A percentile compares a stretch with the other conserved stretches of the same genome.
Evolutionary conservation across 2,888 invertebrate genomes (phyloP).

Genomic region (Idaea biselata): DNA sequence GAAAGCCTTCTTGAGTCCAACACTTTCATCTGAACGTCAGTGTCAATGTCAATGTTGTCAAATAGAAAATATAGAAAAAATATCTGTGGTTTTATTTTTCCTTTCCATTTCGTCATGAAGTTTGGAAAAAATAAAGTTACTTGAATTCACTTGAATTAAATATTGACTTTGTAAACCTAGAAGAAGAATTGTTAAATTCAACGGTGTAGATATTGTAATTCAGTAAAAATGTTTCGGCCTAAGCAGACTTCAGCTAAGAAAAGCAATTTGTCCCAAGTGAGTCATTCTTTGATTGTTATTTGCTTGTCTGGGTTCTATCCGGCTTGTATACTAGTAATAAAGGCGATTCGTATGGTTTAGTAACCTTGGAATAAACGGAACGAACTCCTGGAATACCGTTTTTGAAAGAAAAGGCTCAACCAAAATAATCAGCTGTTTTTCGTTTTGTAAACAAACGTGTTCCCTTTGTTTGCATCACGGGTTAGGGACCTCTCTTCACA

Average conservation of each 20-base stretch:
- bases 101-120: constrained; percentile 1
- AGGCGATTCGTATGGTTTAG: constrained; percentile 32
- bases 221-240: constrained; percentile 50
- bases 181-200: neutral
- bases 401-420: constrained; percentile 12
- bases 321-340: constrained; percentile 23
- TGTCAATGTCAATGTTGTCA: neutral
- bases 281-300: constrained; percentile 56
- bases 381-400: constrained; percentile 11
- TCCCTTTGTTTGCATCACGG: constrained; percentile 11
- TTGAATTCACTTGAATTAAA: neutral
- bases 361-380: constrained; percentile 20
- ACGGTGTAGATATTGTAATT: neutral
- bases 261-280: constrained; percentile 74
- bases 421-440: constrained; percentile 40
- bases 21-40: neutral
- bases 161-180: neutral
- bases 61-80: neutral
- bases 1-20: neutral
- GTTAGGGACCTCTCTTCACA: neutral
- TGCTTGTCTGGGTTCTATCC: constrained; percentile 41
- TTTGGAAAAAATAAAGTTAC: neutral
- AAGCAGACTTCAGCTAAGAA: constrained; percentile 61
- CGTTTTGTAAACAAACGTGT: constrained; percentile 44
- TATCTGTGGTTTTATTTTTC: constrained; percentile 4